phyloP scores from a whole-genome alignment of 1,140 invertebrate species.

The Pseudomyrmex gracilis region DNA sequence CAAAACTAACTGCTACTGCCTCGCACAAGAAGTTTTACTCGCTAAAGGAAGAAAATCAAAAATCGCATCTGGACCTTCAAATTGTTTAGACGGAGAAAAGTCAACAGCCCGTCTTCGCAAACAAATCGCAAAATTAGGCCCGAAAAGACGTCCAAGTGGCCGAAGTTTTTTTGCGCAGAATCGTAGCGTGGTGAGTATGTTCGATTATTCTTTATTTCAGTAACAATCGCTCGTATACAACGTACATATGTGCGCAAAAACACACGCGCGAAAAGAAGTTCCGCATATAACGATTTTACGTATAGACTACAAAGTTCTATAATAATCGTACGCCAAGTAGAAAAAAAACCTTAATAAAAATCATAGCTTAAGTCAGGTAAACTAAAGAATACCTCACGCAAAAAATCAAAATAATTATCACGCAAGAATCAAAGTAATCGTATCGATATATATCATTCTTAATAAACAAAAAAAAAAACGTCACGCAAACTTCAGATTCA shows the following conservation, averaged over 20 bases:
- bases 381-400: not conserved
- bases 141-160: no score
- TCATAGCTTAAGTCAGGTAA: conserved; percentile 13
- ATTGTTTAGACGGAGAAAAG: no score
- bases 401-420: conserved; percentile 22
- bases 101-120: no score
- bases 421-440: conserved; percentile 28
- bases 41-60: no score
- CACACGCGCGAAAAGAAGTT: not conserved
- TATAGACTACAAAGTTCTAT: conserved; percentile 9
- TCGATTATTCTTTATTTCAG: not conserved
- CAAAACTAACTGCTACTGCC: no score
- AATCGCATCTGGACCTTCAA: no score
- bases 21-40: no score
- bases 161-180: no score
- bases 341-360: conserved; percentile 16
- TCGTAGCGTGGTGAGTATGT: no score
- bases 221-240: not conserved
- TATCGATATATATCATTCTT: conserved; percentile 7
- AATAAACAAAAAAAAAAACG: conserved; percentile 11
- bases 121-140: no score
- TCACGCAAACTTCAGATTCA: conserved; percentile 24
- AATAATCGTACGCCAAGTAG: not conserved
- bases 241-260: not conserved
- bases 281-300: not conserved